Evolutionary conservation across 2,797 vertebrate species (phyloP).

Genomic region (Dryobates pubescens): DNA sequence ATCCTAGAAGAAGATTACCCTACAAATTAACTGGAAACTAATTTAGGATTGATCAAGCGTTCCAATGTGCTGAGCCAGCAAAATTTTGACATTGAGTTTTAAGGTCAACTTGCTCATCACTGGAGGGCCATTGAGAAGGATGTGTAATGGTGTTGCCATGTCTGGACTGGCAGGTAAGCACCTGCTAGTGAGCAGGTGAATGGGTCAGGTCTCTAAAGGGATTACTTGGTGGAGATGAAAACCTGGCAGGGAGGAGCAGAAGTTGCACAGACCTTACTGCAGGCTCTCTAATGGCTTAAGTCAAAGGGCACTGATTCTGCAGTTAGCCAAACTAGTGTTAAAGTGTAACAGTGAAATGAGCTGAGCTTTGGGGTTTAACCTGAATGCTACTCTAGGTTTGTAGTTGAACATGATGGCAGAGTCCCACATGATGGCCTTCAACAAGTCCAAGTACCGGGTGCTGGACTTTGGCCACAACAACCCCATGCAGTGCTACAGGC

Average conservation of each 20-base stretch:
- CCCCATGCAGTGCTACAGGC: no score
- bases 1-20: background rate
- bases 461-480: no score
- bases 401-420: background rate
- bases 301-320: background rate
- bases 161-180: background rate
- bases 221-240: background rate
- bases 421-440: no score
- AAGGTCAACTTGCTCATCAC: background rate
- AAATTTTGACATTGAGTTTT: background rate
- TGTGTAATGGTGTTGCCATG: background rate
- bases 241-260: background rate
- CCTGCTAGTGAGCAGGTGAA: background rate
- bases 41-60: background rate
- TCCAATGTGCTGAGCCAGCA: background rate
- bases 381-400: background rate
- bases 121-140: background rate
- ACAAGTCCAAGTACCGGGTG: no score
- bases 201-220: background rate
- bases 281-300: background rate
- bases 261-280: background rate
- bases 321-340: background rate
- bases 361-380: background rate
- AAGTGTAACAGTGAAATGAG: background rate
- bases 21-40: background rate